Evolutionary conservation across 1,140 invertebrate genomes (phyloP), one percentile per base, ranked within the genome.

Genomic region (Ostrea edulis): DNA sequence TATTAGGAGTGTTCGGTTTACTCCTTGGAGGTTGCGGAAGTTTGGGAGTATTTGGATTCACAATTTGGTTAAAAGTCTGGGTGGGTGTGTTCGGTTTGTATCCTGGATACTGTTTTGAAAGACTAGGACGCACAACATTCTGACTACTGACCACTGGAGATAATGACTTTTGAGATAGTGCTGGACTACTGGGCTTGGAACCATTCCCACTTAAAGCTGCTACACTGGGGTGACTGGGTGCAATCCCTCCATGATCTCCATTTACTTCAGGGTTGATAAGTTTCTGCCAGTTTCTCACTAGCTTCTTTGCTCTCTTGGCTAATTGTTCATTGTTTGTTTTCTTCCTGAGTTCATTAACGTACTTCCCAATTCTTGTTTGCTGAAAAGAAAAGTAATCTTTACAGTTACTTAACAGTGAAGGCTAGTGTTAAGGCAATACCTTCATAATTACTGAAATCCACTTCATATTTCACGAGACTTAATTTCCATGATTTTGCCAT

Each of bases 271-370:
- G 82, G 88, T 86, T 95, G 90, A 98, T 96, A 95, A 97, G 96
- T 95, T 97, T 97, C 90, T 98, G 96, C 98, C 98, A 99, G 95
- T 97, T 96, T 92, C 98, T 97, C 54, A 99, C 96, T 93, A 99
- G 95, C 94, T 97, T 97, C 95, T 99, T 99, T 20, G 97, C 97
- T 90, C 98, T 96, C 92, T 97, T 97, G 44, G 98, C 98, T 93
- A 99, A 95, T 65, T 96, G 96, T 88, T 94, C 93, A 91, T 98
- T 97, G 81, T 95, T 96, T 55, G 98, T 98, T 94, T 98, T 97
- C 87, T 97, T 96, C 84, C 98, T 96, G 35, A 99, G 95, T 95
- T 98, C 97, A 95, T 99, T 99, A 93, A 99, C 97, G 93, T 97
- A 97, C 95, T 97, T 98, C n/a, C 98, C 98, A 94, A 99, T 96